These are phyloP conservation scores for Hipposideros larvatus DNA, from an alignment of 2,797 vertebrate species.

Conservation along the genomic window DNA sequence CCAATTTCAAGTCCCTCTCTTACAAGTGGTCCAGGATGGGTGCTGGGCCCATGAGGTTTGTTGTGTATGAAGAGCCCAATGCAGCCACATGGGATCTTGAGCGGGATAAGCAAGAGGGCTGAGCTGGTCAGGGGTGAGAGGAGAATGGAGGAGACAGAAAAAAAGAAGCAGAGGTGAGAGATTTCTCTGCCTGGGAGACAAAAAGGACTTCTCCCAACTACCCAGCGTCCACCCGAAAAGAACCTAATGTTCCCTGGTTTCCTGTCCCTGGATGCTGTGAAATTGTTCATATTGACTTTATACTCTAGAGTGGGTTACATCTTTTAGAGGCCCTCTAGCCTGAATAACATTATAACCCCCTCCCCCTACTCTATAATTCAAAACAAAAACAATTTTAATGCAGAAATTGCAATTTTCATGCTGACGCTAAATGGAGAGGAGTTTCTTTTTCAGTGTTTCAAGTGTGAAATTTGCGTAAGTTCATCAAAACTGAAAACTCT, in stretches of 20 bases:
- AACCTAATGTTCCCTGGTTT: background rate
- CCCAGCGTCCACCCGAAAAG: background rate
- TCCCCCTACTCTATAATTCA: background rate
- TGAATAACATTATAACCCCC: background rate
- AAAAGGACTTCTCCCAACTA: background rate
- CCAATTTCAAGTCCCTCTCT: background rate
- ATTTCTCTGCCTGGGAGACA: background rate
- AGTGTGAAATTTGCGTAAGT: background rate
- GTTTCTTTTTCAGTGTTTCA: background rate
- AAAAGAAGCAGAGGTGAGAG: background rate
- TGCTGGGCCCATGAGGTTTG: background rate
- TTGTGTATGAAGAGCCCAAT: background rate
- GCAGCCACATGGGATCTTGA: background rate
- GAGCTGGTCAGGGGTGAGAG: background rate
- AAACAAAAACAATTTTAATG: constrained; percentile 54
- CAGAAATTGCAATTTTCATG: background rate
- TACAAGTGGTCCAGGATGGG: background rate
- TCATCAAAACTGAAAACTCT: background rate
- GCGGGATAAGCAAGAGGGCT: background rate
- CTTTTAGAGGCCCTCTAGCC: background rate
- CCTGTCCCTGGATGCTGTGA: background rate
- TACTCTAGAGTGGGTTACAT: background rate
- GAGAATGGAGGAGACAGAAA: background rate
- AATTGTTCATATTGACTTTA: background rate
- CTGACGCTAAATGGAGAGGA: background rate